Evolutionary conservation across 2,888 invertebrate species (phyloP), one percentile per base, ranked within the genome.

Genomic region (Electrophaes corylata): DNA sequence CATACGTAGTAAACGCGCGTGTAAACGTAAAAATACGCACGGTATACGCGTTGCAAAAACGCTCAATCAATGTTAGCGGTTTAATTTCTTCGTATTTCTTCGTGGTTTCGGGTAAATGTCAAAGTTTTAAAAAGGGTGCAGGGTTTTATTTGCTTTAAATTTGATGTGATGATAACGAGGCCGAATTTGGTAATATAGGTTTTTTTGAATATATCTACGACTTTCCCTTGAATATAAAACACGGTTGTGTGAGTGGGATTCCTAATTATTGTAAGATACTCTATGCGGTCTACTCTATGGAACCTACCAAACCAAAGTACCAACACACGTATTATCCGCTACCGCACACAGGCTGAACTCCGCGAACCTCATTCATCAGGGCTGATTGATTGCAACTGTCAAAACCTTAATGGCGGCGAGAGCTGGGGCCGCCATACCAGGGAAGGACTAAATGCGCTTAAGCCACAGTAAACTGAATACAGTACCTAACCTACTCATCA

Each of bases 341-440:
- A 84, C 88, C 86, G 82, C 85, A 82, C 81, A 71, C 77, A 72
- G 70, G 66, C 73, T n/a, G 14, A 46, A 49, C 53, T 50, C 77
- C 77, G 87, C 86, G 79, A 83, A 82, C 82, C 84, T 81, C 88
- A 86, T 91, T 84, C 88, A 91, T 91, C 90, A 89, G 79, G 61
- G 58, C 79, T 89, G 91, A 91, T 91, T 88, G 90, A 91, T 91
- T 89, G 90, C 90, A 86, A 88, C 89, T 91, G 91, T 91, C 91
- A 88, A 86, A 85, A 79, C 79, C 68, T 71, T 88, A 89, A 91
- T 90, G 87, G 89, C 88, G 86, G 82, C 83, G 86, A 88, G 81
- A 80, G 56, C 55, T 44, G 46, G 4, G 84, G 76, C 83, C 75
- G 81, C 86, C 84, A n/a, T n/a, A n/a, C n/a, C n/a, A 78, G 84